Percentiles rank a stretch among this genome's conserved stretches.
These are phyloP conservation scores for Bombus terrestris DNA, from an alignment of 1,140 invertebrate species.

Conservation along the genomic window DNA sequence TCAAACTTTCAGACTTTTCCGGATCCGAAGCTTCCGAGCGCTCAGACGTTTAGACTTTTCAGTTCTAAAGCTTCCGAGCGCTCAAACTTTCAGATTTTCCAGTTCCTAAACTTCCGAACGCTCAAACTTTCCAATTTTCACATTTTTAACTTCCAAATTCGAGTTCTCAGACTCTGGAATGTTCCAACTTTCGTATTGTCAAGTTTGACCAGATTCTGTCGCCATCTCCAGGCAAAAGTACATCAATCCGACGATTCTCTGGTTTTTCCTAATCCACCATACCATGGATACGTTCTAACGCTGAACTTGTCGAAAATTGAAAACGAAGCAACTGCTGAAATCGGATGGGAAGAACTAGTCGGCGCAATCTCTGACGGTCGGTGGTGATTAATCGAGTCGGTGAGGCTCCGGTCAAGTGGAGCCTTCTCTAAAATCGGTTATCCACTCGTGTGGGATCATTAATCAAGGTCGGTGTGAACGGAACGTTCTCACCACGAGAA, in stretches of 20 bases:
- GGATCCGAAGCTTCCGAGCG: accelerated
- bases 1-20: background rate
- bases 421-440: background rate
- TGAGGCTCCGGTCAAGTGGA: background rate
- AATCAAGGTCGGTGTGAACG: background rate
- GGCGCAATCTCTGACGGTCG: too few relatives aligned
- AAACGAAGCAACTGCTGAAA: background rate
- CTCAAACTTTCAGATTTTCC: too few relatives aligned
- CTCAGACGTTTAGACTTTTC: too few relatives aligned
- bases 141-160: background rate
- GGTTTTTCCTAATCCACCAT: background rate
- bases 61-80: accelerated
- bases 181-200: accelerated
- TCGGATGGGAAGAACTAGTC: background rate
- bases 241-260: background rate
- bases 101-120: accelerated
- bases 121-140: background rate
- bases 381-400: background rate
- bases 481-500: background rate
- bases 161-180: background rate
- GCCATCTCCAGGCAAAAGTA: too few relatives aligned
- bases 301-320: background rate
- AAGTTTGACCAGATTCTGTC: too few relatives aligned
- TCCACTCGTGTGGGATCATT: background rate
- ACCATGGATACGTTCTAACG: background rate